Evolutionary conservation across 2,113 vertebrate species (phyloP), one percentile per base, ranked within the genome.

Genomic region (Callorhinus ursinus): DNA sequence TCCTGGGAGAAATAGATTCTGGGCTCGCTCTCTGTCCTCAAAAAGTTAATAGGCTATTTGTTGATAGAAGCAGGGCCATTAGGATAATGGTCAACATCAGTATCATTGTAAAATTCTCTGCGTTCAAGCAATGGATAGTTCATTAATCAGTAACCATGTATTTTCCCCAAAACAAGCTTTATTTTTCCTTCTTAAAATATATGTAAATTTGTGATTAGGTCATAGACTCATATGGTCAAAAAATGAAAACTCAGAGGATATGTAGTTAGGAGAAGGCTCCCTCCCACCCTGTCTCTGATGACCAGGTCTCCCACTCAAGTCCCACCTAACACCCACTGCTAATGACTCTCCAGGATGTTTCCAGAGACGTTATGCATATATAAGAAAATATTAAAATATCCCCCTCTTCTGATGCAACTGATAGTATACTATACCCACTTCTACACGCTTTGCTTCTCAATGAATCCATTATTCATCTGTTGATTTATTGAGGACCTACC

Each of bases 61-160:
- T 11, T 31, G 59, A 16, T 11, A 57, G 24, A 63, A 59, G 39
- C 53, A 39, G 28, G 16, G 18, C 8, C 31, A 1, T 72, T 53
- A 2, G 4, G 36, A n/a, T 16, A 19, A 42, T 0, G 9, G 13
- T 31, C 42, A 16, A 16, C 12, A 51, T 9, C n/a, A 46, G 22
- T 0, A 3, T 33, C 16, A 2, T 1, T 1, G 14, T 3, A 46
- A 36, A n/a, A 7, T 0, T 33, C 7, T 26, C 26, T 24, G 16
- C 13, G 2, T 13, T 55, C 18, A 14, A 6, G 59, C 24, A 19
- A 6, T 24, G 0, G 4, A 5, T 14, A 1, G 5, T 3, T 51
- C 28, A 11, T n/a, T 49, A 1, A 26, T 61, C 39, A 74, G 36
- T 6, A 84, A 15, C 31, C 53, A 84, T 1, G 2, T 49, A 7